phyloP scores from a whole-genome alignment of 2,888 invertebrate species.

The Pomacea canaliculata region DNA sequence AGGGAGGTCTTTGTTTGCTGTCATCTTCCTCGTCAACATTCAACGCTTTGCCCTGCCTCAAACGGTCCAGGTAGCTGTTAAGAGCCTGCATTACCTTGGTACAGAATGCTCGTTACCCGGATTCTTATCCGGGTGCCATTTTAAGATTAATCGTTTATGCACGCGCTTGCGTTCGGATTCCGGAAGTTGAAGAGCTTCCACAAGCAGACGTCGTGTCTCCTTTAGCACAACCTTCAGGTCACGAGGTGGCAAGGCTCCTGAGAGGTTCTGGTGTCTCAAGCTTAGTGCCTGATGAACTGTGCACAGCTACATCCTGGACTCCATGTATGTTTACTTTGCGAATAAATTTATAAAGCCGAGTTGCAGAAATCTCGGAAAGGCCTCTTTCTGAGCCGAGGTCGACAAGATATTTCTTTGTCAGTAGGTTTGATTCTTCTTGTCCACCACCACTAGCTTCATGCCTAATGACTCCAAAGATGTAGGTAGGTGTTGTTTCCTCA shows the following conservation, averaged over 20 bases:
- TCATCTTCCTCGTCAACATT: conserved; percentile 29
- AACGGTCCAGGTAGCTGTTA: conserved; percentile 29
- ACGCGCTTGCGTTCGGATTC: conserved; percentile 34
- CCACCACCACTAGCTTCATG: not conserved
- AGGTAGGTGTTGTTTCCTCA: conserved; percentile 12
- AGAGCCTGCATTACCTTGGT: conserved; percentile 44
- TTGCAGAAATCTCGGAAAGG: conserved; percentile 16
- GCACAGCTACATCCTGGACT: not conserved
- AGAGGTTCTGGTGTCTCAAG: not conserved
- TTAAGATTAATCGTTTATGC: conserved; percentile 38
- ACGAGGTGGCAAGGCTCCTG: not conserved
- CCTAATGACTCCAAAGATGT: conserved; percentile 30
- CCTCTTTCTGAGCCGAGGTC: conserved; percentile 20
- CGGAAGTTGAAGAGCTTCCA: conserved; percentile 32
- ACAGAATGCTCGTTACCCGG: conserved; percentile 32
- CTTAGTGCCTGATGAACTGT: not conserved
- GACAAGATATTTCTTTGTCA: conserved; percentile 19
- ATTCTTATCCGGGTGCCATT: conserved; percentile 54
- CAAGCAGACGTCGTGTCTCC: conserved; percentile 35
- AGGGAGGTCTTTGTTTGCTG: no score
- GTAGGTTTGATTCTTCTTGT: not conserved
- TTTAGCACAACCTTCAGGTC: conserved; percentile 29
- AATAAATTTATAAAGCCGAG: conserved; percentile 33
- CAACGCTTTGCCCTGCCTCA: conserved; percentile 33
- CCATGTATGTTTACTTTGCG: conserved; percentile 3